Evolutionary conservation across 2,113 vertebrate genomes (phyloP), one percentile per base, ranked within the genome.

Genomic region (Atlantisia rogersi): DNA sequence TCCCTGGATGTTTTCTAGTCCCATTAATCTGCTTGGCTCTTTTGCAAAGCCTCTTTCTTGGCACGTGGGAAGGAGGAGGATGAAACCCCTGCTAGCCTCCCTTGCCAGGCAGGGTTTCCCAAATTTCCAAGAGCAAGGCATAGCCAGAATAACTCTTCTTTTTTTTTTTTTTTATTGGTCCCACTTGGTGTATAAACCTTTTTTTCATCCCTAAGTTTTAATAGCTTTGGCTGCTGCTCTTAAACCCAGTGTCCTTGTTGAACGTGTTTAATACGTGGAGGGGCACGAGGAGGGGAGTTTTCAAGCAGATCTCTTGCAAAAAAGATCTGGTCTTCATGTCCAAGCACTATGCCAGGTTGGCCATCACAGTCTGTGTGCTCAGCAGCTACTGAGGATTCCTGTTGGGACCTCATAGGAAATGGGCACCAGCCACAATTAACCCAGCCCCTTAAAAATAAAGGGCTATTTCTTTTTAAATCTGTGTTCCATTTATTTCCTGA

Each of bases 21-120:
- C 71, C 80, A 18, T 71, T 88, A 90, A 90, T 71, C 39, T 9
- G 3, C 74, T 86, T 96, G 96, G 95, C 90, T 74, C 68, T 86
- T 69, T 60, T 67, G 75, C 55, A 60, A 63, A 90, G 82, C 60
- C 75, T 79, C 55, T 83, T 86, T 89, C 44, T 71, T 90, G 90
- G 94, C 95, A 65, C 35, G 4, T 3, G 53, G 44, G 65, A 71
- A 58, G 69, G 80, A 84, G 90, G 35, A 93, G 83, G 90, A 92
- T 82, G 88, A 78, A 92, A 55, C 90, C 88, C 80, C 88, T 78
- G 50, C 60, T 90, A 24, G 64, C 50, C 90, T 86, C 22, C 13
- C 88, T 90, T 96, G 95, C 96, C 95, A 96, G 92, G 67, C 80
- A 93, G 95, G 95, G 62, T 91, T 97, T 96, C 95, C 96, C 74